These are phyloP conservation scores for Cryptophagus acutangulus DNA, from an alignment of 2,888 invertebrate genomes.

Conservation along the genomic window DNA sequence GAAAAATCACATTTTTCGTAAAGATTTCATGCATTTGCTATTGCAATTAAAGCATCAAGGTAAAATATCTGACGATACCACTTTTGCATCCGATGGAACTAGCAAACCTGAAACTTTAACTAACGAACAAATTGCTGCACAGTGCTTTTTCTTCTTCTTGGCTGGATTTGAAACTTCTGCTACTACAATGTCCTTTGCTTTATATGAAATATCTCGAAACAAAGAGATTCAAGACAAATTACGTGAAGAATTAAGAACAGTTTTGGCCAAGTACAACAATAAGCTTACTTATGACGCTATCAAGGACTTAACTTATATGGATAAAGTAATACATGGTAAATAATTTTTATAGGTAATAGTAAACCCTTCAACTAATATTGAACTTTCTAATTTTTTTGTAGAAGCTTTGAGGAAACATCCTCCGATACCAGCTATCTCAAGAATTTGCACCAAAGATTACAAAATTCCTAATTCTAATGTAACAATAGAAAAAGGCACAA, in stretches of 20 bases:
- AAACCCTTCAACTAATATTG: not conserved
- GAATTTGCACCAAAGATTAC: not conserved
- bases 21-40: slow-evolving; percentile 52
- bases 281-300: slow-evolving; percentile 30
- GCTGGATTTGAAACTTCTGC: slow-evolving; percentile 28
- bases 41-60: no score
- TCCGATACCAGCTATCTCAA: not conserved
- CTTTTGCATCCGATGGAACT: no score
- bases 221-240: slow-evolving; percentile 22
- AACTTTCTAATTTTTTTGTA: slow-evolving; percentile 1
- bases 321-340: slow-evolving; percentile 45
- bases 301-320: slow-evolving; percentile 40
- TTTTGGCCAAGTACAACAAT: slow-evolving; percentile 22
- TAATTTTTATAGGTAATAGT: not conserved
- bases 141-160: slow-evolving; percentile 24
- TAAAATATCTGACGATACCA: slow-evolving; percentile 23
- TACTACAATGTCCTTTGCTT: slow-evolving; percentile 23
- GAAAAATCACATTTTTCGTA: slow-evolving; percentile 39
- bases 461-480: not conserved
- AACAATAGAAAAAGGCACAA: not conserved
- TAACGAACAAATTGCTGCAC: slow-evolving; percentile 21
- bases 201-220: slow-evolving; percentile 23
- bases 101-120: slow-evolving; percentile 5
- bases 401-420: not conserved
- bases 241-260: slow-evolving; percentile 23